Evolutionary conservation across 2,797 vertebrate genomes (phyloP).

Genomic region (Propithecus deckenii): DNA sequence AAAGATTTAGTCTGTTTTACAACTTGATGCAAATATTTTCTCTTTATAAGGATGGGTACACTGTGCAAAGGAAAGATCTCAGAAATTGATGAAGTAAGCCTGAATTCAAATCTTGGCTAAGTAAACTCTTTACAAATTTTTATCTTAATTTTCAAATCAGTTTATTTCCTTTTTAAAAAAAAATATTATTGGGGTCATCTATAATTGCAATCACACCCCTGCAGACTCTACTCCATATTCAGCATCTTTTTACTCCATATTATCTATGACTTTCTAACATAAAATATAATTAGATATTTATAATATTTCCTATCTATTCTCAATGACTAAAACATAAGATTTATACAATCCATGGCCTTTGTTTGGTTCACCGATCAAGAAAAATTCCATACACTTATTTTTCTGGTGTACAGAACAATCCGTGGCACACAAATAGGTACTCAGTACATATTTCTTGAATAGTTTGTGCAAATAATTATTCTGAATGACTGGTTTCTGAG

Average conservation of each 20-base stretch:
- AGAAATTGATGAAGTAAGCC: background rate
- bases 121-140: background rate
- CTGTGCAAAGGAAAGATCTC: background rate
- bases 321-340: background rate
- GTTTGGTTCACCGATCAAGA: background rate
- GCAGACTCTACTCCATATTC: background rate
- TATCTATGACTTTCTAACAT: background rate
- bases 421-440: background rate
- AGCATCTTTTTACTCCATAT: background rate
- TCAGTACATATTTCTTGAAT: background rate
- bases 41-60: background rate
- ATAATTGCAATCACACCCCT: background rate
- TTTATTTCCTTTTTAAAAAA: background rate
- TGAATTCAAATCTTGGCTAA: background rate
- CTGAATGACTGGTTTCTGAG: background rate
- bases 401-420: background rate
- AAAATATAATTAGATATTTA: background rate
- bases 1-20: background rate
- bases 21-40: background rate
- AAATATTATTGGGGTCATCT: background rate
- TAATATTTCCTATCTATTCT: background rate
- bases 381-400: background rate
- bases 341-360: background rate
- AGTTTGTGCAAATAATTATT: background rate
- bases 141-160: background rate